Evolutionary conservation across 1,140 invertebrate genomes (phyloP), one percentile per base, ranked within the genome.

Genomic region (Drosophila obscura): DNA sequence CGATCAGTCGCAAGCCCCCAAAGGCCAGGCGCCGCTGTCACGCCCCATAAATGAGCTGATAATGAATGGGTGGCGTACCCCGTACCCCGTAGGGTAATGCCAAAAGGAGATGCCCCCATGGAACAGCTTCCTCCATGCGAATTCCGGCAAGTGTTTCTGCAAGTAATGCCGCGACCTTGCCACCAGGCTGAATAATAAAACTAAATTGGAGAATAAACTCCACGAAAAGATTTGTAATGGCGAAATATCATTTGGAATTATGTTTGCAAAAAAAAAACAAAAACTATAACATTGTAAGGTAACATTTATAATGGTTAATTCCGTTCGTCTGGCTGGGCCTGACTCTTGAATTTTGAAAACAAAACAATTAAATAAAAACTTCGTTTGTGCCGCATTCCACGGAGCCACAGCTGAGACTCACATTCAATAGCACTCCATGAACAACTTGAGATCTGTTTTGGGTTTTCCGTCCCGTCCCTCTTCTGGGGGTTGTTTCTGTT

Each of bases 91-190:
- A 15, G 24, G 64, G 41, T 11, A 39, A 16, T 50, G 45, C 4
- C 31, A 31, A 7, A 4, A n/a, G 45, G 24, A 31, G 24, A 15
- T 28, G 7, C 11, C 35, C 35, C 16, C 4, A 11, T 1, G 19
- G 6, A 48, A 41, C 45, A 28, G 69, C 52, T 57, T 64, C 51
- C 51, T 44, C 41, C 6, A 31, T 15, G 50, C 26, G n/a, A 46
- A 60, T 73, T 72, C 71, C 71, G 59, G 45, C 55, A 49, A 50
- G 63, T 61, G 55, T 53, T 75, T 77, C 67, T 79, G 83, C 82
- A 83, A 88, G 82, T 88, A 85, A 85, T 88, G 65, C 48, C 24
- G 5, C 62, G 79, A 78, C 82, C 82, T 85, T 83, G 82, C 56
- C 58, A 31, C 65, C 0, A 50, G 67, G 58, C 52, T 44, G 35